phyloP scores from a whole-genome alignment of 2,888 invertebrate species.

The Cephus rjabovi region DNA sequence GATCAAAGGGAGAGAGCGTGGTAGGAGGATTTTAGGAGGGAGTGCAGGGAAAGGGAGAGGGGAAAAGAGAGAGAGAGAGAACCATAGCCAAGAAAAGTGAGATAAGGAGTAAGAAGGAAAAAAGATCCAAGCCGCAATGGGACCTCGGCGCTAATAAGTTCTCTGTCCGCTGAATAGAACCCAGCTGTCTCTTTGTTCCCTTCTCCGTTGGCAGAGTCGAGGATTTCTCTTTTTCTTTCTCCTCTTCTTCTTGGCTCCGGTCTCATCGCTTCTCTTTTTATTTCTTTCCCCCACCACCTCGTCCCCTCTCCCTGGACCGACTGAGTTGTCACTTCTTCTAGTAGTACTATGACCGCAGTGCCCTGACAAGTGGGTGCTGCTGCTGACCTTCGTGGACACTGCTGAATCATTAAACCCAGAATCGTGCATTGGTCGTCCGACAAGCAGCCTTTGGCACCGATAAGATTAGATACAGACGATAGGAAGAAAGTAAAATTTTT shows the following conservation, averaged over 20 bases:
- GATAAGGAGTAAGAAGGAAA: constrained; percentile 15
- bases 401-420: too few relatives aligned
- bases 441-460: too few relatives aligned
- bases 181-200: constrained; percentile 33
- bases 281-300: background rate
- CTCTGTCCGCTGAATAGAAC: constrained; percentile 36
- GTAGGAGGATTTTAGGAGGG: background rate
- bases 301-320: constrained; percentile 6
- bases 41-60: constrained; percentile 3
- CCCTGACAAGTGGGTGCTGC: too few relatives aligned
- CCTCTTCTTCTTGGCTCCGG: constrained; percentile 8
- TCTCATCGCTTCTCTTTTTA: constrained; percentile 7
- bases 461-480: too few relatives aligned
- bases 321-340: background rate
- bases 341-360: too few relatives aligned
- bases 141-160: constrained; percentile 37
- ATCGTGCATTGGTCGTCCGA: too few relatives aligned
- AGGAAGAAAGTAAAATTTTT: too few relatives aligned
- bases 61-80: constrained; percentile 2
- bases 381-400: too few relatives aligned
- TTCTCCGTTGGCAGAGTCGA: constrained; percentile 26
- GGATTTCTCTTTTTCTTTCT: constrained; percentile 13
- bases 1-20: background rate
- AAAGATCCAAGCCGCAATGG: constrained; percentile 14
- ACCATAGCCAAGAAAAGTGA: constrained; percentile 1